Base-by-base conservation (phyloP, 2,113 vertebrate species). In the Carassius carassius region DNA sequence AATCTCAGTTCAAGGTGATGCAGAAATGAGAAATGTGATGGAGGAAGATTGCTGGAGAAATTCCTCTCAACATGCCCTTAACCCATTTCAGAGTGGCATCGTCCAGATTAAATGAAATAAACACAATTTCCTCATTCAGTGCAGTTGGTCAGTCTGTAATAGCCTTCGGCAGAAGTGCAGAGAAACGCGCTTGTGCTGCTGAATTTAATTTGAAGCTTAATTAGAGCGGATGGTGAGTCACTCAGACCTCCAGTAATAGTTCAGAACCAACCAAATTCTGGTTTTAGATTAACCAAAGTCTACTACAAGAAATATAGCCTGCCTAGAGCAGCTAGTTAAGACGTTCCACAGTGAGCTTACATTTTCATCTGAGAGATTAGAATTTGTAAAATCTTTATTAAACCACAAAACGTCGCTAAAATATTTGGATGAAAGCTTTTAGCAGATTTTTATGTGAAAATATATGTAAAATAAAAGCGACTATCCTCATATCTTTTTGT, bases 61-160 rank as follows among this genome's bases (percentile, higher is more conserved):
- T 60, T 78, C 49, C 32, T 67, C 25, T 67, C 23, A 78, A 77
- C 63, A 21, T 54, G 16, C 11, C 74, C 75, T 85, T 70, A 41
- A 85, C 75, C 63, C 67, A 56, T 47, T 79, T 60, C 49, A 79
- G 49, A n/a, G 29, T 21, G 56, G n/a, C 35, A 41, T 41, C 3
- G 4, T 58, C 51, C 47, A 29, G 76, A 60, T 32, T 70, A 78
- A 78, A 79, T 72, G 12, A 73, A 78, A 78, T 70, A 84, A 78
- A 79, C 65, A 62, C 83, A 78, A 69, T 25, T 78, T 78, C 44
- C 62, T 69, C 51, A n/a, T 77, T 77, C 73, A 84, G 49, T 54
- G 32, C 41, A 65, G 75, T 35, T 32, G 44, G 47, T 56, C 19
- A 23, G 62, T 35, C 19, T 29, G 16, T 0, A 44, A 70, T 69